phyloP scores from a whole-genome alignment of 2,888 invertebrate genomes.

The Julus scandinavius region DNA sequence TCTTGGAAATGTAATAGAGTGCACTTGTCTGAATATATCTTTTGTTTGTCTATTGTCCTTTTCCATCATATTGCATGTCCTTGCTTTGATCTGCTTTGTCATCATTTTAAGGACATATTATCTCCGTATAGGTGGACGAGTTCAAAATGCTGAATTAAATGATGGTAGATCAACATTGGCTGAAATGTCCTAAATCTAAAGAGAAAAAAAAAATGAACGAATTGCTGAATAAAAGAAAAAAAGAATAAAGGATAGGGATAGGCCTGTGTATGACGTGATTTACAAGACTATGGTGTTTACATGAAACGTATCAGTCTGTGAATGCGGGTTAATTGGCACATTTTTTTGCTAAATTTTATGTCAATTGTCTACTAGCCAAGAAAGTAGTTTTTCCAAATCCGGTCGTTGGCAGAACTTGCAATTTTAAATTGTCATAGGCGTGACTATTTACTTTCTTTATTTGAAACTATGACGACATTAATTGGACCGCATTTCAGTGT shows the following conservation, averaged over 20 bases:
- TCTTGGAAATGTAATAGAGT: not conserved
- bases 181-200: not conserved
- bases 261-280: not conserved
- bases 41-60: not conserved
- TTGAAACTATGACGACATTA: not conserved
- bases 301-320: not conserved
- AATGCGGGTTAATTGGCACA: not conserved
- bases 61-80: not conserved
- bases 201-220: not conserved
- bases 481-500: not conserved
- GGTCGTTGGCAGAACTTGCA: not conserved
- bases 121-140: not conserved
- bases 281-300: not conserved
- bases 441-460: constrained; percentile 15
- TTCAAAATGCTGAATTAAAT: not conserved
- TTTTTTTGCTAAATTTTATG: too few species aligned
- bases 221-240: not conserved
- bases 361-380: too few species aligned
- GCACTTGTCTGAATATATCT: not conserved
- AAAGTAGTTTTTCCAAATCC: not conserved
- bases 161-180: not conserved
- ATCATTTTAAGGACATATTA: not conserved
- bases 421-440: not conserved
- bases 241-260: not conserved
- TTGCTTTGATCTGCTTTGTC: constrained; percentile 1